These are phyloP conservation scores for Ganaspis sp. DNA, from an alignment of 1,140 invertebrate genomes.

Conservation along the genomic window DNA sequence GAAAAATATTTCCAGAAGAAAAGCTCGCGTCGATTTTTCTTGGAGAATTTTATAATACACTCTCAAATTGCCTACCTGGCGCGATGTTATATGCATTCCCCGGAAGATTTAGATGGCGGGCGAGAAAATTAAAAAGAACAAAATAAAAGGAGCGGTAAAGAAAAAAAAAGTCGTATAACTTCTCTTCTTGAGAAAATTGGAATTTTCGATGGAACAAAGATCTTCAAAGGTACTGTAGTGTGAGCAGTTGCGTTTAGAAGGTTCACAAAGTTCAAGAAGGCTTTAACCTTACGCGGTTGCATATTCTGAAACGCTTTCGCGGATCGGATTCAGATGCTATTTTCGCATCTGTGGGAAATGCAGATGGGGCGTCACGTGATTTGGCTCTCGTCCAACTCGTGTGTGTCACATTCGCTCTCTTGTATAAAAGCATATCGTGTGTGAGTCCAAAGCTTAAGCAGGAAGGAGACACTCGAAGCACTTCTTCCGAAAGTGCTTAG, in stretches of 20 bases:
- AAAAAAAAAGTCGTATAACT: constrained; percentile 19
- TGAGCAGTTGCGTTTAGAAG: constrained; percentile 26
- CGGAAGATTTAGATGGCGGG: constrained; percentile 21
- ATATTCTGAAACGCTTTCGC: constrained; percentile 21
- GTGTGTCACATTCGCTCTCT: constrained; percentile 24
- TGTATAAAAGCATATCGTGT: constrained; percentile 29
- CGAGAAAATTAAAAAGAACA: constrained; percentile 23
- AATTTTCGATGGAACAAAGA: constrained; percentile 22
- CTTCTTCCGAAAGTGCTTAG: not conserved
- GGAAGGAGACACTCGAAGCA: constrained; percentile 12
- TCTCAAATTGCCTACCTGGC: constrained; percentile 11
- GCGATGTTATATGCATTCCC: constrained; percentile 19
- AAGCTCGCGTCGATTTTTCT: constrained; percentile 10
- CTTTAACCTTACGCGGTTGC: constrained; percentile 28
- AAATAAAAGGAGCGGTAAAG: not conserved
- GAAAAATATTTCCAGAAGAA: not conserved
- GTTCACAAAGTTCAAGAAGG: constrained; percentile 27
- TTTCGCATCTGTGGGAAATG: constrained; percentile 39
- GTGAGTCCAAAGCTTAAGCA: not conserved
- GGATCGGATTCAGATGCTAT: constrained; percentile 37
- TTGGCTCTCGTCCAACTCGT: constrained; percentile 33
- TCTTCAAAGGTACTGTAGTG: constrained; percentile 31
- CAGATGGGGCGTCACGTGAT: constrained; percentile 41
- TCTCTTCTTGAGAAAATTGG: constrained; percentile 11
- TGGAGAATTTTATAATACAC: constrained; percentile 26